Evolutionary conservation across 2,797 vertebrate genomes (phyloP), one percentile per base, ranked within the genome.

Genomic region (Varecia variegata): DNA sequence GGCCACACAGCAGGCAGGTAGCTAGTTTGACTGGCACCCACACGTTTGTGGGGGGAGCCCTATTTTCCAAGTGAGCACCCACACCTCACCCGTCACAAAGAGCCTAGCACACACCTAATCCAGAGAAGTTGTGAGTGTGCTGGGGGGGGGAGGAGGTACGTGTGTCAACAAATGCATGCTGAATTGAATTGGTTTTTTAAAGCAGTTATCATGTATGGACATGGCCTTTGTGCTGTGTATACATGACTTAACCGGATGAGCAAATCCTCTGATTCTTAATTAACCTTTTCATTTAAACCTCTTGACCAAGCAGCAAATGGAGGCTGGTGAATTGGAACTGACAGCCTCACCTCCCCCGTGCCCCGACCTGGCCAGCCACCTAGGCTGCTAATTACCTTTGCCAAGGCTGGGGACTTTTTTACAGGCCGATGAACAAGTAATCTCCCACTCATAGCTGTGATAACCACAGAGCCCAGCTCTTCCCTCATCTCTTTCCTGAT

Each of bases 261-360:
- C 73, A 93, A 94, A 94, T 79, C 50, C 74, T 60, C 67, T 71
- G 85, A 85, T 96, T 96, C 93, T 97, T 97, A 96, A 95, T 96
- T 96, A 97, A 96, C 88, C 96, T 96, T 97, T 96, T 76, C 68
- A 91, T 88, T 84, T 88, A 90, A 93, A 94, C 92, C 70, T 74
- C 79, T 79, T 95, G 74, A 93, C 94, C 94, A 95, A 88, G 77
- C 40, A 93, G 86, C 89, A 83, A 91, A 93, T 17, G n/a, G 92
- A 92, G 62, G 15, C 79, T 62, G 45, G 50, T 62, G 58, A 89
- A 58, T 79, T 91, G 35, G 91, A 96, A 97, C 94, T 70, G 91
- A 95, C 94, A 97, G 70, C 50, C 43, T 92, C 60, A 35, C 81
- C 82, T 95, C 58, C 77, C 40, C 25, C 0, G 4, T 20, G 54